phyloP scores from a whole-genome alignment of 30 jellyfish, hydroid and myxozoan species.

The Pelagia noctiluca region DNA sequence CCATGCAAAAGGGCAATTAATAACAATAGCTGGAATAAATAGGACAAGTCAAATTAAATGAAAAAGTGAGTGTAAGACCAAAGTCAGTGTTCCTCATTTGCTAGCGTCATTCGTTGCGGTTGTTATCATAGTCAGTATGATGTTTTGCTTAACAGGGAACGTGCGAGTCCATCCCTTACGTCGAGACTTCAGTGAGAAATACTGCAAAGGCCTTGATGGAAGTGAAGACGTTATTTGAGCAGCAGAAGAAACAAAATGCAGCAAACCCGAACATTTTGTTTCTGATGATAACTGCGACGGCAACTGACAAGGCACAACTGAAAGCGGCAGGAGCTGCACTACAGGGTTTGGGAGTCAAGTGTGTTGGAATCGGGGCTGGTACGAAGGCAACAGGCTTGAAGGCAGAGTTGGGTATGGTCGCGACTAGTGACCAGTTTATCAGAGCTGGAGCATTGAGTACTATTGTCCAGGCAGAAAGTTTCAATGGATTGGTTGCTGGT shows the following conservation, averaged over 20 bases:
- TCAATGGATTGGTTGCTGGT: conserved; percentile 58
- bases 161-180: conserved; percentile 93
- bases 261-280: conserved; percentile 81
- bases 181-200: conserved; percentile 87
- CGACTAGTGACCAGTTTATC: conserved; percentile 70
- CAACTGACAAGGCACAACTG: conserved; percentile 80
- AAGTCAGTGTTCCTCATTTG: too few species aligned
- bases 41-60: too few species aligned
- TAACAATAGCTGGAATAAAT: too few species aligned
- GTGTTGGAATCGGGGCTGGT: conserved; percentile 90
- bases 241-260: conserved; percentile 52
- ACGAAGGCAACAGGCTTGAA: conserved; percentile 79
- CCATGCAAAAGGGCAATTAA: too few species aligned
- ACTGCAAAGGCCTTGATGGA: conserved; percentile 86
- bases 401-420: conserved; percentile 81
- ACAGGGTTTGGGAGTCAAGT: conserved; percentile 72
- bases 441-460: conserved; percentile 86
- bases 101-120: too few species aligned
- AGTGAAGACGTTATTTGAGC: conserved; percentile 68
- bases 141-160: too few species aligned
- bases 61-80: too few species aligned
- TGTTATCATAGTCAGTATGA: too few species aligned
- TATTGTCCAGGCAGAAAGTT: conserved; percentile 65
- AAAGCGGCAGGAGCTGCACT: conserved; percentile 72
- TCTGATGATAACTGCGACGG: conserved; percentile 76